Base-by-base conservation (phyloP, 2,888 invertebrate species). In the Rhyacophila evoluta region DNA sequence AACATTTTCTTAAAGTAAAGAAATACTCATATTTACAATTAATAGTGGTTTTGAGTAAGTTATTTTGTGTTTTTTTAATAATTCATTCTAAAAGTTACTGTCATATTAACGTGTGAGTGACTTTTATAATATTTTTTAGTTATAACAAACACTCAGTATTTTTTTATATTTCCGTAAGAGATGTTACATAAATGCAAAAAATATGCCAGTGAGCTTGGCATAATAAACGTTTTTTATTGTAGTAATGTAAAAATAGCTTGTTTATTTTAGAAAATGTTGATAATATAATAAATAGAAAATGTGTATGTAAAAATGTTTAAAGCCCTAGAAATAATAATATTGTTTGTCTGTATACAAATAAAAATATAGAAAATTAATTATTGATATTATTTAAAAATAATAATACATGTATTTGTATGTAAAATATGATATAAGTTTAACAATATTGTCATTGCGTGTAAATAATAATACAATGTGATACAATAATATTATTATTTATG, bases 231-330 rank as follows among this genome's bases (percentile, higher is more conserved):
- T 55, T 55, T 55, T 55, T 55, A 55, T 55, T 55, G 55, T 55
- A 55, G 55, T 55, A 6, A 19, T 55, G 55, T 55, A 55, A 55
- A 55, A 55, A 55, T 55, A 55, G 55, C 55, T 55, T 55, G 55
- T 55, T 55, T 55, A 55, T 55, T 55, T 55, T 55, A 55, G 55
- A 55, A 55, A 55, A 55, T 55, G 55, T 55, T 55, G 25, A 55
- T 55, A 55, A 55, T 55, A 55, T 55, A 55, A 55, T 55, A 19
- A 25, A 55, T 55, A 55, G 55, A 55, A 55, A 55, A 55, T 55
- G 55, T 55, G 55, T 55, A 55, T 55, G 55, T 55, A 55, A 55
- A 55, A 55, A 55, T 55, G 55, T 55, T 55, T 55, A 4, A 25
- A 25, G 1, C 55, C 55, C 1, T 55, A 55, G 25, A 55, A 19